These are phyloP conservation scores for Macrostomum lignano DNA, from an alignment of 1,140 invertebrate species.

Conservation along the genomic window DNA sequence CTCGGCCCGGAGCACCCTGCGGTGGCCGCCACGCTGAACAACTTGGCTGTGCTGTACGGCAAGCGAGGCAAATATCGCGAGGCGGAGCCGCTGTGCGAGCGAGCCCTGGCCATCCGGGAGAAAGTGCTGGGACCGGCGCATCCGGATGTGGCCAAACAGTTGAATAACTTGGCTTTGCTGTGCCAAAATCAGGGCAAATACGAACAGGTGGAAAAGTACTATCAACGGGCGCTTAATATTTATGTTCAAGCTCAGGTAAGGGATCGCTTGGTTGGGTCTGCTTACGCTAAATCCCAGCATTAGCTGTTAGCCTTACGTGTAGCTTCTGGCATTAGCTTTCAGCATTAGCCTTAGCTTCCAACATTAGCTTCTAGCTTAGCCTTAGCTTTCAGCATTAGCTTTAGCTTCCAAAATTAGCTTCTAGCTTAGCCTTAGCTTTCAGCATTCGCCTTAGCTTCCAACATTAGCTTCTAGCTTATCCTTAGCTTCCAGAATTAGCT, in stretches of 20 bases:
- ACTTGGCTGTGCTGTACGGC: slow-evolving; percentile 77
- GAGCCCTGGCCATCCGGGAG: slow-evolving; percentile 84
- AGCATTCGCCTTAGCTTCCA: too few species aligned
- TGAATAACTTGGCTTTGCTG: slow-evolving; percentile 87
- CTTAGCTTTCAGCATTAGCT: too few species aligned
- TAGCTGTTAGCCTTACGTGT: too few species aligned
- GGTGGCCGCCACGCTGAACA: slow-evolving; percentile 69
- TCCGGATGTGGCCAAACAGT: slow-evolving; percentile 93
- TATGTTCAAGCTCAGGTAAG: slow-evolving; percentile 85
- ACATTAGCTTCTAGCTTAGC: too few species aligned
- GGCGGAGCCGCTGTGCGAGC: slow-evolving; percentile 84
- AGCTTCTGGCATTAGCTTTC: too few species aligned
- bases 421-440: too few species aligned
- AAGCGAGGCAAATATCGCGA: slow-evolving; percentile 89
- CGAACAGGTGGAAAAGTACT: slow-evolving; percentile 45
- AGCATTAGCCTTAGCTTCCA: too few species aligned
- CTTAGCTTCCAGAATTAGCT: too few species aligned
- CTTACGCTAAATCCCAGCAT: too few species aligned
- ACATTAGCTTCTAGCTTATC: too few species aligned
- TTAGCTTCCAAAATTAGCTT: too few species aligned
- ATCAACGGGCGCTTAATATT: slow-evolving; percentile 86
- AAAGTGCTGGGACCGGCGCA: slow-evolving; percentile 81
- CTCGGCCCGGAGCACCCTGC: slow-evolving; percentile 85
- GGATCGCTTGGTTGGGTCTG: too few species aligned
- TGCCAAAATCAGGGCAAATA: slow-evolving; percentile 64